phyloP scores from a whole-genome alignment of 2,888 invertebrate species.

The Leptarthrus brevirostris region DNA sequence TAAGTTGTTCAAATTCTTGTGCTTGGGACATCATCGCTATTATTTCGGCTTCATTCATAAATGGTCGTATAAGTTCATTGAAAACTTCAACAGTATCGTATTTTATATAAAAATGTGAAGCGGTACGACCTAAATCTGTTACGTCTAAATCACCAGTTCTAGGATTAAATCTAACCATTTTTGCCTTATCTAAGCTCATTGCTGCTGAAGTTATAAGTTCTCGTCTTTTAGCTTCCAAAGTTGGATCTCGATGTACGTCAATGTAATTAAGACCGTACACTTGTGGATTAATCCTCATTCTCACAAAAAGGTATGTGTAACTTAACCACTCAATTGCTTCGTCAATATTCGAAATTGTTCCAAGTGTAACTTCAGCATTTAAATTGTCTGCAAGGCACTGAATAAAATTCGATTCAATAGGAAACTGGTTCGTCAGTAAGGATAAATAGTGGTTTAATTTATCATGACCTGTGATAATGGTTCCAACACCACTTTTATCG shows the following conservation, averaged over 20 bases:
- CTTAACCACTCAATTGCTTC: constrained; percentile 98
- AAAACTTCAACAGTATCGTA: constrained; percentile 94
- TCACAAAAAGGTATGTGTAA: constrained; percentile 94
- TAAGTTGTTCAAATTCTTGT: constrained; percentile 95
- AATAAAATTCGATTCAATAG: constrained; percentile 97
- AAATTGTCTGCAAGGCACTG: constrained; percentile 93
- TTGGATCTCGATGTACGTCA: constrained; percentile 80
- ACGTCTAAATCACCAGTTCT: constrained; percentile 83
- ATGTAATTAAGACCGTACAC: constrained; percentile 75
- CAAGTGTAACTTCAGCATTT: constrained; percentile 96
- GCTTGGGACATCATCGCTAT: constrained; percentile 92
- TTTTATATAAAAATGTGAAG: constrained; percentile 97
- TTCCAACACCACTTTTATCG: constrained; percentile 93
- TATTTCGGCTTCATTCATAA: constrained; percentile 88
- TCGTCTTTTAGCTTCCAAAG: constrained; percentile 80
- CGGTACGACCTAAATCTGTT: constrained; percentile 92
- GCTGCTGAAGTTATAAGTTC: constrained; percentile 85
- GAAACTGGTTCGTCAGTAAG: constrained; percentile 94
- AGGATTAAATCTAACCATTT: constrained; percentile 93
- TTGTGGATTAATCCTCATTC: constrained; percentile 93
- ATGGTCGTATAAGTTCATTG: constrained; percentile 81
- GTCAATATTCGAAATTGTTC: constrained; percentile 94
- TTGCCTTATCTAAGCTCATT: constrained; percentile 86
- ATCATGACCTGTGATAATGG: constrained; percentile 93
- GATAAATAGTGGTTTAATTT: constrained; percentile 94